Percentiles rank a stretch among this genome's conserved stretches.
Evolutionary conservation across 2,797 vertebrate species (phyloP).

Genomic region (Myiotriccus ornatus): DNA sequence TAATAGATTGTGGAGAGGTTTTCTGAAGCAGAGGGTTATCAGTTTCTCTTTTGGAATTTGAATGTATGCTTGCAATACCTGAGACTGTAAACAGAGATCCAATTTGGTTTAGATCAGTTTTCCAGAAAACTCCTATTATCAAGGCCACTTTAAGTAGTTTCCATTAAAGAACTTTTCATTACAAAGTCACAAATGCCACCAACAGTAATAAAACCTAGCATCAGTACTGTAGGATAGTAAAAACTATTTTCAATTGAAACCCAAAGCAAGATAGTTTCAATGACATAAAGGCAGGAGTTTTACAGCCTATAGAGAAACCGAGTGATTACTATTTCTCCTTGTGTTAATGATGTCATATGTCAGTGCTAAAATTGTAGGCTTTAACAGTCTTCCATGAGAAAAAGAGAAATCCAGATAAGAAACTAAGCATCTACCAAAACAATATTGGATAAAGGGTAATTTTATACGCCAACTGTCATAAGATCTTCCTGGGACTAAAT

Average conservation of each 20-base stretch:
- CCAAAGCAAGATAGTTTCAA: not conserved
- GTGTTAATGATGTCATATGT: not conserved
- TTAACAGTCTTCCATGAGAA: not conserved
- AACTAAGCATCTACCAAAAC: not conserved
- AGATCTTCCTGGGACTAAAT: not conserved
- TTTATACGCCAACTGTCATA: not conserved
- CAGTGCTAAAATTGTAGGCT: not conserved
- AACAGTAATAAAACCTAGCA: not conserved
- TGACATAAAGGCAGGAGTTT: not conserved
- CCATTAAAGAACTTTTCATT: not conserved
- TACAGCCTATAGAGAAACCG: not conserved
- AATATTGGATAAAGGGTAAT: not conserved
- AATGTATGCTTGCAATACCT: not conserved
- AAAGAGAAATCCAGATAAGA: not conserved
- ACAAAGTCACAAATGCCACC: not conserved
- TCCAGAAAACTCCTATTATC: not conserved
- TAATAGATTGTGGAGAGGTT: not conserved
- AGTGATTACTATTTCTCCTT: not conserved
- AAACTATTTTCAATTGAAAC: not conserved
- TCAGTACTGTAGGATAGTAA: not conserved
- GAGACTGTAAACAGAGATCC: not conserved
- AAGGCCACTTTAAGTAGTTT: not conserved
- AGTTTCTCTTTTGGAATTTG: not conserved
- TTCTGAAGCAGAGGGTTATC: not conserved
- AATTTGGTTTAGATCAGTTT: not conserved